Base-by-base conservation (phyloP, 2,888 invertebrate species). In the Buathra laborator region DNA sequence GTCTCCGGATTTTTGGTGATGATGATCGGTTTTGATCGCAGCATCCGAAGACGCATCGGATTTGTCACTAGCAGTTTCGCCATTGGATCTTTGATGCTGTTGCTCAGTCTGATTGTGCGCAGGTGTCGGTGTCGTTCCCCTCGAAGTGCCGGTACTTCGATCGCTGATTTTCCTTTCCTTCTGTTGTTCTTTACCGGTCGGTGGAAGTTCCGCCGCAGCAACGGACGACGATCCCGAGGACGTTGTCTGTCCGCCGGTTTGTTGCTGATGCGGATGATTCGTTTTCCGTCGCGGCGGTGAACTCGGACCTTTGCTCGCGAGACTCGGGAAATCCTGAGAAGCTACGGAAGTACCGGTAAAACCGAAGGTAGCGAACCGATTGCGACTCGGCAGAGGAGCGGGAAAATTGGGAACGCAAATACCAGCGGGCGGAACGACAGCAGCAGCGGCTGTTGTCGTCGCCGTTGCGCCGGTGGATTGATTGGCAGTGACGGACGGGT, bases 201-300 rank as follows among this genome's bases (percentile, higher is more conserved):
- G 80, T 70, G 88, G 87, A 68, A 83, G 75, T 62, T 87, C 89
- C 19, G 81, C 56, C 44, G 87, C 86, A 46, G 71, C 83, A 7
- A 44, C 29, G 37, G 75, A 46, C 62, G 46, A 16, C 48, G 44
- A 7, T 43, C 43, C 51, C 29, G 85, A 74, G 12, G 82, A 44
- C 29, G 78, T 32, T 62, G 81, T 83, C 81, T 86, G 83, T 43
- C 67, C 67, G 83, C 51, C 59, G 86, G 75, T 78, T 64, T 85
- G 88, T 64, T 85, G 88, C 76, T 78, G 85, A 46, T 87, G 85
- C 46, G 70, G 75, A 43, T 90, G 87, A 79, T 90, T 91, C 44
- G 89, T 89, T 90, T 92, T 93, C 80, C 91, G 90, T 78, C 91
- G 89, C 16, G 92, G 90, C 37, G 92, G 92, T 66, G 92, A 92